Base-by-base conservation (phyloP, 2,888 invertebrate genomes). In the Rotaria socialis region DNA sequence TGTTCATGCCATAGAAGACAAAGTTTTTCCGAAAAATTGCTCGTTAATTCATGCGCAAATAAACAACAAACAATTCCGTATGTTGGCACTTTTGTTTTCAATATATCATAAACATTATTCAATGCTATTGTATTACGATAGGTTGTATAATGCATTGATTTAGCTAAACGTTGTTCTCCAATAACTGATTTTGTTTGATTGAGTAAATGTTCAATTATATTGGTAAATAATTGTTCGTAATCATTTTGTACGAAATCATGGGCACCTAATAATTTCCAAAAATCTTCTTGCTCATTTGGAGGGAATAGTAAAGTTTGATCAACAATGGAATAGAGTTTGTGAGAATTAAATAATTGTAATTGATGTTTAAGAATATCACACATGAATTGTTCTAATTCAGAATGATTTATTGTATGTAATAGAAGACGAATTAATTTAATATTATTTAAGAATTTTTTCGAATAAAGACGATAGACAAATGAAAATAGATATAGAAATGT, bases 11-110 rank as follows among this genome's bases (percentile, higher is more conserved):
- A 80, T 43, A 80, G 6, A n/a, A 47, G 43, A 43, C 80, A 80
- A 47, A 80, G 47, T 80, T 80, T 80, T n/a, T 47, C 43, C 1
- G 80, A 80, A 47, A 80, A 80, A 47, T 80, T 11, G 24, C 47
- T 43, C 16, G 80, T 80, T 47, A 80, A 47, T 80, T 80, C 80
- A 47, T 80, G 80, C 7, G 80, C 80, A n/a, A 80, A 80, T 47
- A 80, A n/a, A 80, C 47, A 80, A 80, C 80, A 80, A n/a, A 80
- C 47, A 47, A 80, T n/a, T n/a, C 80, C 80, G n/a, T 80, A 80
- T 2, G 80, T 80, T 80, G 80, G 80, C 22, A n/a, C 2, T 80
- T 80, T 80, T 5, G 22, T 80, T 80, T 80, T 80, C 19, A 80
- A 47, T 80, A 80, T 80, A n/a, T 80, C 80, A 47, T 24, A 47